These are phyloP conservation scores for Mustelus asterias DNA, from an alignment of 2,113 vertebrate genomes.

Conservation along the genomic window DNA sequence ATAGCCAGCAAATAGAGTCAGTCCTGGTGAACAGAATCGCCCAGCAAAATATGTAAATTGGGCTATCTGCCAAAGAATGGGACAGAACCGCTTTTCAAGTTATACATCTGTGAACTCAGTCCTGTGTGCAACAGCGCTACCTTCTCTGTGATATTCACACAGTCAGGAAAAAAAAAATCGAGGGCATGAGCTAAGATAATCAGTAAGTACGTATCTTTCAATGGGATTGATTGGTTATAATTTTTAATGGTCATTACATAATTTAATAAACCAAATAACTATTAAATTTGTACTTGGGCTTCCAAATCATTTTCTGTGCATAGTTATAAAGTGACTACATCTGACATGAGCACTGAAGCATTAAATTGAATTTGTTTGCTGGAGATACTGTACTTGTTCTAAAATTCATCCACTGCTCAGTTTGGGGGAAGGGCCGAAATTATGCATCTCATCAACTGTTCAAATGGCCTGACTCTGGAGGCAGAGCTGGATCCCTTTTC, in stretches of 20 bases:
- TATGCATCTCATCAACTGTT: background rate
- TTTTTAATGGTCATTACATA: conserved; percentile 31
- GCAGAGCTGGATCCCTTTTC: background rate
- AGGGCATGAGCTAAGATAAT: background rate
- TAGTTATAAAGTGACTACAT: conserved; percentile 14
- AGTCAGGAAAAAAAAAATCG: too few species aligned
- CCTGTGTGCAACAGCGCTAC: background rate
- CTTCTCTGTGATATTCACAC: background rate
- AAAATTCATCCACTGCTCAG: background rate
- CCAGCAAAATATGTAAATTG: background rate
- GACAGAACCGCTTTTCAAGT: background rate
- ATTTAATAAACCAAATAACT: conserved; percentile 24
- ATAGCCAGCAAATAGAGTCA: background rate
- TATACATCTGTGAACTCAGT: too few species aligned
- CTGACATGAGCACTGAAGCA: conserved; percentile 20
- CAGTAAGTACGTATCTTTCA: background rate
- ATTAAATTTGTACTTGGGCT: conserved; percentile 16
- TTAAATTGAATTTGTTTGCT: conserved; percentile 32
- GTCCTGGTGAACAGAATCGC: background rate
- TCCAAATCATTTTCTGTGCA: background rate
- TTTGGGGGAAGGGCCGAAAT: background rate
- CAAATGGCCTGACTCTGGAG: background rate
- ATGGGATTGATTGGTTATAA: background rate
- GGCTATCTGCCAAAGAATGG: background rate
- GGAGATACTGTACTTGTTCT: background rate